Conservation (phyloP, 2,888 invertebrate genomes). For the Entomobrya proxima region DNA sequence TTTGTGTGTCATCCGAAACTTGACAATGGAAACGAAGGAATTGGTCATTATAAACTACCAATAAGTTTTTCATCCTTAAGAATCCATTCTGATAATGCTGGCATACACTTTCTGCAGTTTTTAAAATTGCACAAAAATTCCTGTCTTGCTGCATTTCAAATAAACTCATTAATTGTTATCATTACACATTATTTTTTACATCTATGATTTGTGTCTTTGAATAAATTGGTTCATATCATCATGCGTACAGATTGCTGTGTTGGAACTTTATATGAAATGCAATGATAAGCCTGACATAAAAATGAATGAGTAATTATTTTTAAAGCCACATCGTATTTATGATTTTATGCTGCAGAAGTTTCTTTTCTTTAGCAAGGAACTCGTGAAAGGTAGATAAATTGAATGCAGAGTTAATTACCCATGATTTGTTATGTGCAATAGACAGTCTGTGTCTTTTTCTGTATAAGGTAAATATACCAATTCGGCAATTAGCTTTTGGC, state of each 20-base stretch:
- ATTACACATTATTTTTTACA: background rate
- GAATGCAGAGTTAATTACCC: slow-evolving; percentile 8
- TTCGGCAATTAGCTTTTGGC: background rate
- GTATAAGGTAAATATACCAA: background rate
- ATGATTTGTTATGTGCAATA: background rate
- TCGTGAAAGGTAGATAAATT: background rate
- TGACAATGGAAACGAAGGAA: background rate
- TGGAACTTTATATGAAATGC: slow-evolving; percentile 17
- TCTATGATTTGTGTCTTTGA: too few species aligned
- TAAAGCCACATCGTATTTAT: background rate
- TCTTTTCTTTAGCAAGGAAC: background rate
- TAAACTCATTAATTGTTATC: background rate
- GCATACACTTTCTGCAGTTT: too few species aligned
- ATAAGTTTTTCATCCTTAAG: background rate
- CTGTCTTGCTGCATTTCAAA: background rate
- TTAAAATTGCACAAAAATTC: too few species aligned
- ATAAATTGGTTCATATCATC: too few species aligned
- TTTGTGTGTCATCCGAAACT: background rate
- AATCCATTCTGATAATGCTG: background rate
- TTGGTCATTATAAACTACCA: background rate
- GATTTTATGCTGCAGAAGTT: background rate
- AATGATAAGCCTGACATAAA: slow-evolving; percentile 1
- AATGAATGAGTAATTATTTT: slow-evolving; percentile 8
- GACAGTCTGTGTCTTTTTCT: too few species aligned
- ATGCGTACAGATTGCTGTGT: too few species aligned